Conservation (phyloP, 1,140 invertebrate genomes). For the Cydia pomonella region DNA sequence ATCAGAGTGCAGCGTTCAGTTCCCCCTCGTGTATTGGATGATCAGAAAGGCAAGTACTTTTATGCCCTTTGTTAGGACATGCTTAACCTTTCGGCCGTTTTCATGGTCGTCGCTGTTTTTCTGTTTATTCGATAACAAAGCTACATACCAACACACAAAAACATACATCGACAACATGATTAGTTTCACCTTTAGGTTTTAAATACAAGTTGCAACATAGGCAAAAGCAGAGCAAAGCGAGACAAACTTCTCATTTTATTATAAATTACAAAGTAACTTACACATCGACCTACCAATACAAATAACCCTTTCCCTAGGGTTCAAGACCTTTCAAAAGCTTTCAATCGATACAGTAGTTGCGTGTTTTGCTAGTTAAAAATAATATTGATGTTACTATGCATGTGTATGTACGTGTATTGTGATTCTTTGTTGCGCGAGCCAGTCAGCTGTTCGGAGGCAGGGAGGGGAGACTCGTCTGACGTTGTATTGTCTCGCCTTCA, state of each 20-base stretch:
- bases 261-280: neutral
- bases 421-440: slow-evolving; percentile 21
- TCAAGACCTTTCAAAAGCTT: slow-evolving; percentile 16
- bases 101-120: slow-evolving; percentile 54
- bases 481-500: neutral
- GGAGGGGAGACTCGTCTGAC: slow-evolving; percentile 25
- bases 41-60: slow-evolving; percentile 75
- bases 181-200: neutral
- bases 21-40: slow-evolving; percentile 75
- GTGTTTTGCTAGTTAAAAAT: slow-evolving; percentile 29
- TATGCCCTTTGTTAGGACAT: slow-evolving; percentile 65
- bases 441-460: slow-evolving; percentile 20
- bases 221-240: neutral
- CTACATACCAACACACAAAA: neutral
- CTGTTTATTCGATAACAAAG: slow-evolving; percentile 33
- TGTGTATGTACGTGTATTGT: slow-evolving; percentile 8
- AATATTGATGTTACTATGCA: slow-evolving; percentile 25
- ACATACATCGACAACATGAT: neutral
- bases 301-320: slow-evolving; percentile 19
- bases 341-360: slow-evolving; percentile 31
- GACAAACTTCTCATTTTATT: slow-evolving; percentile 3
- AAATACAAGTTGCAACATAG: neutral
- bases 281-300: slow-evolving; percentile 13
- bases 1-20: slow-evolving; percentile 63
- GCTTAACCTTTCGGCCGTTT: slow-evolving; percentile 52